Conservation (phyloP, 2,113 vertebrate genomes). For the Octodon degus region DNA sequence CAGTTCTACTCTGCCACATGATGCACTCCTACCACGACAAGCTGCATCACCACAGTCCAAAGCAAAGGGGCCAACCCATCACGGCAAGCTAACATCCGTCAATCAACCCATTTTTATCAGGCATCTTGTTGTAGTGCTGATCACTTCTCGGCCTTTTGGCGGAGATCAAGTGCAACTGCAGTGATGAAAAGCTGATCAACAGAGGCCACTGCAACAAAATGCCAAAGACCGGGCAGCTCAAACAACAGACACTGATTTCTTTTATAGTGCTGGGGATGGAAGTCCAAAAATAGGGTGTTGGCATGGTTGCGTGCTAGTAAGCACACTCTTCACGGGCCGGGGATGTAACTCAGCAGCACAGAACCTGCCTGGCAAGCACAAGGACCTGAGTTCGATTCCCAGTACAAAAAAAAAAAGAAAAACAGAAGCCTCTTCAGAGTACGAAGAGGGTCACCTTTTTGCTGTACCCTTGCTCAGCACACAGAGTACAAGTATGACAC, state of each 20-base stretch:
- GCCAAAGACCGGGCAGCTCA: background rate
- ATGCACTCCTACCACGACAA: too few relatives aligned
- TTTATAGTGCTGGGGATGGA: background rate
- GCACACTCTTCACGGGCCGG: background rate
- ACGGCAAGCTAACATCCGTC: background rate
- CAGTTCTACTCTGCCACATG: background rate
- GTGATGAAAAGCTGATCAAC: background rate
- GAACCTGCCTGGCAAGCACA: too few relatives aligned
- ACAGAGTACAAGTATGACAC: background rate
- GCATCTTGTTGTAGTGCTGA: background rate
- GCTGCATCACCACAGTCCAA: background rate
- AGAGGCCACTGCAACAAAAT: background rate
- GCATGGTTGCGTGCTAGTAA: fast-evolving
- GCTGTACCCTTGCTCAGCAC: background rate
- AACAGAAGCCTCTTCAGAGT: background rate
- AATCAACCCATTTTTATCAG: background rate
- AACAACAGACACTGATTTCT: background rate
- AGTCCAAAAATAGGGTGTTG: background rate
- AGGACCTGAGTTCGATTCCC: too few relatives aligned
- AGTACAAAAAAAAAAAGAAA: too few relatives aligned
- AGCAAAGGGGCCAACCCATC: background rate
- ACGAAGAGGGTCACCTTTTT: background rate
- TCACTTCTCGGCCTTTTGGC: too few relatives aligned
- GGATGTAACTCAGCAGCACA: too few relatives aligned
- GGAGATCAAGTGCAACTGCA: too few relatives aligned